Base-by-base conservation (phyloP, 2,797 vertebrate species). In the Phrynocephalus guinanensis region DNA sequence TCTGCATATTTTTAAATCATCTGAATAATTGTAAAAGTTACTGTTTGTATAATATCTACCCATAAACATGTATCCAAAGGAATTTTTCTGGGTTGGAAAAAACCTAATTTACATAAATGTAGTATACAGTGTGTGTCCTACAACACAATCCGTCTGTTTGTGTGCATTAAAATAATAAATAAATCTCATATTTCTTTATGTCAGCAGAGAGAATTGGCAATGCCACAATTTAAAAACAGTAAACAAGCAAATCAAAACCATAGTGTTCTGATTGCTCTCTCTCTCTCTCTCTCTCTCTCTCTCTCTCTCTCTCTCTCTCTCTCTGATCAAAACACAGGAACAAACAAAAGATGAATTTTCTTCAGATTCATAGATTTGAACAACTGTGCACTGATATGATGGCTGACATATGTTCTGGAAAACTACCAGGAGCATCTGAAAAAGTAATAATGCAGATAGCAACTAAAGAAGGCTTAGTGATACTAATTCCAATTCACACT, bases 401-500 rank as follows among this genome's bases (percentile, higher is more conserved):
- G 60, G 24, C 52, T 75, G 88, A 63, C 60, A 89, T 63, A 88
- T 20, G 78, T 91, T 28, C 6, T 86, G 71, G 48, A 79, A 78
- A 89, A 92, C 79, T 79, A 85, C 26, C 10, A 30, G 83, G 28
- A 82, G 79, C 52, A 83, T 22, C 52, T 92, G 75, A 81, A 85
- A 86, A 60, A 63, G 86, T 13, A 92, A 38, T 1, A 15, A 30
- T n/a, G 77, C 89, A 93, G 48, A 91, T 85, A 48, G 85, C 89
- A 44, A 63, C 83, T 85, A 91, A 88, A 91, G 76, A 18, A 91
- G 78, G 89, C 48, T 93, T 89, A 94, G 82, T n/a, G 84, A 20
- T 66, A 88, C 79, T 85, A 87, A 93, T 83, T 93, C 87, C 87
- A 28, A 44, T 87, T 70, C 87, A 85, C 67, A 63, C 73, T 92